Evolutionary conservation across 2,888 invertebrate genomes (phyloP).

Genomic region (Stenodera caucasica): DNA sequence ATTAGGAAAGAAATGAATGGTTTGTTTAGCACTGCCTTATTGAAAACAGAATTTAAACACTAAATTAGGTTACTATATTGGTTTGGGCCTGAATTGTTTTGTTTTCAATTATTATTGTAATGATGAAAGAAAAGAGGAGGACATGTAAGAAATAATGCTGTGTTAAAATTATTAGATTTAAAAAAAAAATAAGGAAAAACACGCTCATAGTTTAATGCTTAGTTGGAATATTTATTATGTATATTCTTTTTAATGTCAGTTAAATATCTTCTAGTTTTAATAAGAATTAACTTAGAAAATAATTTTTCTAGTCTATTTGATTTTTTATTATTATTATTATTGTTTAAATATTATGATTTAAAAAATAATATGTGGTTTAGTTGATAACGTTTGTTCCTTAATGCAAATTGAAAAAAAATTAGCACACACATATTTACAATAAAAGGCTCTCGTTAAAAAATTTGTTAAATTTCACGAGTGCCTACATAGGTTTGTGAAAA

Average conservation of each 20-base stretch:
- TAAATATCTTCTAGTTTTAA: conserved; percentile 36
- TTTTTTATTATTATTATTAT: conserved; percentile 34
- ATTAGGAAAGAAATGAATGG: too few relatives aligned
- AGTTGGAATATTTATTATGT: conserved; percentile 48
- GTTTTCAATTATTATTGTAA: not conserved
- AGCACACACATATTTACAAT: conserved; percentile 18
- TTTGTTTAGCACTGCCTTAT: not conserved
- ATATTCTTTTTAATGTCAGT: conserved; percentile 26
- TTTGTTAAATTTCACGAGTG: conserved; percentile 29
- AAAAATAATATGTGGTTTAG: conserved; percentile 30
- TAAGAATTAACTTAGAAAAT: conserved; percentile 45
- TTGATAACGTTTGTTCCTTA: conserved; percentile 44
- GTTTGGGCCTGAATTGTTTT: not conserved
- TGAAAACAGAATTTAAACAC: not conserved
- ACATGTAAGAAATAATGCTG: conserved; percentile 40
- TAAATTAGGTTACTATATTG: not conserved
- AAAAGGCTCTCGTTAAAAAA: conserved; percentile 13
- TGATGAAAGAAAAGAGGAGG: too few relatives aligned
- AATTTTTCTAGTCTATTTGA: conserved; percentile 50
- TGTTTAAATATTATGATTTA: conserved; percentile 41
- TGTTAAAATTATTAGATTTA: conserved; percentile 42
- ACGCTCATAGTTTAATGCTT: conserved; percentile 44
- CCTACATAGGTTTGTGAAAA: conserved; percentile 42
- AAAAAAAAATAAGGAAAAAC: not conserved
- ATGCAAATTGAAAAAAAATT: conserved; percentile 18